Conservation (phyloP, 2,888 invertebrate species). For the Trimorus sp. region DNA sequence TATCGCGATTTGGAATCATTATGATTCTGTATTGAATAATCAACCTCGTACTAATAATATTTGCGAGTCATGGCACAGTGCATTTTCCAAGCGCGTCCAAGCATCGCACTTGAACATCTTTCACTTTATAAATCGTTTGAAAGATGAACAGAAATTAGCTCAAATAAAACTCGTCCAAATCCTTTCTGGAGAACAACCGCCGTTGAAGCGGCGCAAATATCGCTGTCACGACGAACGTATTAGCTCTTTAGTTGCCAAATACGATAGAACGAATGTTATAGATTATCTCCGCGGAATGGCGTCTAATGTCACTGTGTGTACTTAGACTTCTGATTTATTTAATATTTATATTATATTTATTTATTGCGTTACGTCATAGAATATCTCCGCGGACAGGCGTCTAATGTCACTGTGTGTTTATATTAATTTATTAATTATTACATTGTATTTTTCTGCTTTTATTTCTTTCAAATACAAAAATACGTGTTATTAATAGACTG, state of each 20-base stretch:
- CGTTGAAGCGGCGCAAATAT: conserved; percentile 1
- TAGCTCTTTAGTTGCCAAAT: neutral
- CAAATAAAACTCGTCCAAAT: neutral
- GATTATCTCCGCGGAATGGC: neutral
- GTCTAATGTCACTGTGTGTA: too few species aligned
- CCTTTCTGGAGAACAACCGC: neutral
- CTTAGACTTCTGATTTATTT: too few species aligned
- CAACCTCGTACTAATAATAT: conserved; percentile 3
- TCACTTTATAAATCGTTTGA: neutral
- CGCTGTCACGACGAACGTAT: conserved; percentile 4
- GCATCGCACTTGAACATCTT: conserved; percentile 4
- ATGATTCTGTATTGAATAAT: conserved; percentile 9
- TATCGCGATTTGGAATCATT: conserved; percentile 12
- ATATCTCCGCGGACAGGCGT: too few species aligned
- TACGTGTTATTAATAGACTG: too few species aligned
- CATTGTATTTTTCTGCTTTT: too few species aligned
- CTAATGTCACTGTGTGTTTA: too few species aligned
- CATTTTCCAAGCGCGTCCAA: conserved; percentile 1
- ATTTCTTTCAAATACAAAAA: too few species aligned
- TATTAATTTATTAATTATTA: too few species aligned
- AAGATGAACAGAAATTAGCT: neutral
- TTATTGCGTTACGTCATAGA: too few species aligned
- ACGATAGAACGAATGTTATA: neutral
- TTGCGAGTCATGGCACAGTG: conserved; percentile 10
- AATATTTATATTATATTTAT: too few species aligned